These are phyloP conservation scores for Syrmaticus mikado DNA, from an alignment of 2,113 vertebrate species.

Conservation along the genomic window DNA sequence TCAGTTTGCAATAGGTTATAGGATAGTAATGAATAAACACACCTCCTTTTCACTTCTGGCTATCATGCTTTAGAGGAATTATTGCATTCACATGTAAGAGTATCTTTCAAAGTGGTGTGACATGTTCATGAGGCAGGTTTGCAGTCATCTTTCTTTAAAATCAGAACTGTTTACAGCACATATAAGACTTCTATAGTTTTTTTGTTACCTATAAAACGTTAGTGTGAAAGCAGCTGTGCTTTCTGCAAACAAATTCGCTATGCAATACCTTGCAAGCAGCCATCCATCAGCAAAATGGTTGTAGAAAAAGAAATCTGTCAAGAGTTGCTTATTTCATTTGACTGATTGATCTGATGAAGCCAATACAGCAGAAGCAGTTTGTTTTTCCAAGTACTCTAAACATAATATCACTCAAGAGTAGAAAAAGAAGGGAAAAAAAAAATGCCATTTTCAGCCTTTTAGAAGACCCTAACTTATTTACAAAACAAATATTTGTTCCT, in stretches of 20 bases:
- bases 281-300: conserved; percentile 13
- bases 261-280: background rate
- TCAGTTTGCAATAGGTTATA: background rate
- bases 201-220: conserved; percentile 35
- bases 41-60: background rate
- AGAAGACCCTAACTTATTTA: conserved; percentile 49
- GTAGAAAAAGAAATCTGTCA: background rate
- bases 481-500: conserved; percentile 54
- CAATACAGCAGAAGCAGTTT: background rate
- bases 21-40: background rate
- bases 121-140: background rate
- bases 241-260: background rate
- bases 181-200: background rate
- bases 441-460: conserved; percentile 45
- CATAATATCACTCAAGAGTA: background rate
- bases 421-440: background rate
- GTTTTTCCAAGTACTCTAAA: background rate
- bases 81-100: background rate
- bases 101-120: background rate
- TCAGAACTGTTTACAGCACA: background rate
- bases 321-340: conserved; percentile 21
- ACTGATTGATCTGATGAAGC: conserved; percentile 23
- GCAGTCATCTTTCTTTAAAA: background rate
- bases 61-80: background rate
- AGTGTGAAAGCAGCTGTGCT: background rate